Base-by-base conservation (phyloP, 2,888 invertebrate species). In the Acanthosepion pharaonis region DNA sequence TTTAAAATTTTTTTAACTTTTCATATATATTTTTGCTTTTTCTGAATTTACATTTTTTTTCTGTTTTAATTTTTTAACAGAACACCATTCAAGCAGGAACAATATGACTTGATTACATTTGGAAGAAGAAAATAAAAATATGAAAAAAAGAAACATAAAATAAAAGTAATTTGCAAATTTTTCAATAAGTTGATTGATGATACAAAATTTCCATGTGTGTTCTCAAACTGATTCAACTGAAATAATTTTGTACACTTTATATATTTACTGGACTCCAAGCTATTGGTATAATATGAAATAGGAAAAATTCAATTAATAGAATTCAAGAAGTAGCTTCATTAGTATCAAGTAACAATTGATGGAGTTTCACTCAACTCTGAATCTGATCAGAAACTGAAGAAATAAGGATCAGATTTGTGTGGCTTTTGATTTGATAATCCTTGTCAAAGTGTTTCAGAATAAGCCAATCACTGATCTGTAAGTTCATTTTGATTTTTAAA, bases 51-150 rank as follows among this genome's bases (percentile, higher is more conserved):
- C 0, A 25, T 28, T 78, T 28, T 78, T 78, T 78, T 78, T 11
- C 64, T 64, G 23, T 64, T 25, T 64, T 64, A 64, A 25, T 78
- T 78, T 15, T 78, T 78, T 78, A 15, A n/a, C 78, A 33, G n/a
- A 78, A n/a, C 78, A 78, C 78, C 78, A 78, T 78, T 78, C n/a
- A 78, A 78, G 78, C 78, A 78, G n/a, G 78, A 78, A 78, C 78
- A 78, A 78, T 78, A 78, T 78, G 78, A n/a, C 78, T 78, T 78
- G 78, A 78, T 78, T 78, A 78, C 33, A 78, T 78, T 78, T 78
- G n/a, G 9, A n/a, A 5, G n/a, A 78, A n/a, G 18, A n/a, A 33
- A 78, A 78, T 15, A 6, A 78, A 78, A 78, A n/a, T 15, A 33
- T 3, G 15, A 33, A 15, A 78, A 78, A n/a, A 42, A 42, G 42